These are phyloP conservation scores for Oedothorax gibbosus DNA, from an alignment of 1,140 invertebrate species.

Conservation along the genomic window DNA sequence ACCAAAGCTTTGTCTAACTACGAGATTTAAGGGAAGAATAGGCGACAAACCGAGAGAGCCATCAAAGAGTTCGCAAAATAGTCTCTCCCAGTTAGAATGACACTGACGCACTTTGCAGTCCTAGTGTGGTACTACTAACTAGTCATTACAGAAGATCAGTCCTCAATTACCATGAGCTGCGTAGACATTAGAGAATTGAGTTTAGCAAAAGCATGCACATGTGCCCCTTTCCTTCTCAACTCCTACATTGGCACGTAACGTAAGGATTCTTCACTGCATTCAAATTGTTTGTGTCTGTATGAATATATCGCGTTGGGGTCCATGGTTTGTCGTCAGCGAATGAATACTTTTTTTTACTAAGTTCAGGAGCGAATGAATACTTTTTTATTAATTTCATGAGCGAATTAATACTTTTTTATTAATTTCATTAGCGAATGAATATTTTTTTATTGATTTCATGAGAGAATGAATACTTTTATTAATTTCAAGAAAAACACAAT, in stretches of 20 bases:
- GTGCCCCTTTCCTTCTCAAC: conserved; percentile 29
- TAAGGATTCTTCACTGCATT: conserved; percentile 36
- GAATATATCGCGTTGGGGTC: not conserved
- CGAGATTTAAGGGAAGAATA: conserved; percentile 59
- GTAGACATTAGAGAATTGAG: conserved; percentile 51
- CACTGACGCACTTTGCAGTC: conserved; percentile 43
- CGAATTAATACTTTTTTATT: too few relatives aligned
- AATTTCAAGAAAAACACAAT: too few relatives aligned
- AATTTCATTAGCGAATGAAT: not conserved
- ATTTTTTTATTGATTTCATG: not conserved
- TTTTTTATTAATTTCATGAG: too few relatives aligned
- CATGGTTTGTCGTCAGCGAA: not conserved
- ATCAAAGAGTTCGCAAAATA: conserved; percentile 3
- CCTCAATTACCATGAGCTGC: conserved; percentile 53
- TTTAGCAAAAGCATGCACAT: conserved; percentile 55
- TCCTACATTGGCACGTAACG: conserved; percentile 49
- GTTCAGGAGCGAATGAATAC: too few relatives aligned
- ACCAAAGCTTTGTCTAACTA: conserved; percentile 60
- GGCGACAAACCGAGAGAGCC: conserved; percentile 38
- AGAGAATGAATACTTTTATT: too few relatives aligned
- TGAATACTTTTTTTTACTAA: not conserved
- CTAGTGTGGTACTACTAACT: conserved; percentile 56
- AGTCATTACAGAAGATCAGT: conserved; percentile 52
- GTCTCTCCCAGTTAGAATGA: conserved; percentile 37
- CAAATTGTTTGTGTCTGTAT: conserved; percentile 19